Evolutionary conservation across 2,797 vertebrate genomes (phyloP).

Genomic region (Bradypus variegatus): DNA sequence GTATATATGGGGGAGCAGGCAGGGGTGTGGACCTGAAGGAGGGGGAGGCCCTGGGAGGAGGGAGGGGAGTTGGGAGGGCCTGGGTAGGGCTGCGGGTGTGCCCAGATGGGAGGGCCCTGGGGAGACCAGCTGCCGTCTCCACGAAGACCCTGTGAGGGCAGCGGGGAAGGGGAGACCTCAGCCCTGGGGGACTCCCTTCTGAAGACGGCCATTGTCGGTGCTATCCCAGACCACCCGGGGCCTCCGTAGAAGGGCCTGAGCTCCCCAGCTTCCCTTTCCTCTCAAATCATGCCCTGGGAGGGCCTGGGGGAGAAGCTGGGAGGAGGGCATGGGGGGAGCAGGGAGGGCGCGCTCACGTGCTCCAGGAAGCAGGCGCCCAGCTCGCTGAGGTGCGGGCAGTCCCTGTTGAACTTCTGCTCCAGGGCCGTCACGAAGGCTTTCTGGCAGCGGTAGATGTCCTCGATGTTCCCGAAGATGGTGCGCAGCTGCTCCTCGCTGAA

Average conservation of each 20-base stretch:
- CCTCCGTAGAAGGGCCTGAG: neutral
- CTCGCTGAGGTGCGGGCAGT: slow-evolving; percentile 92
- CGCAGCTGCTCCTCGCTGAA: slow-evolving; percentile 92
- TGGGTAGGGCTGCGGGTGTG: neutral
- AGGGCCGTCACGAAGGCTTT: slow-evolving; percentile 90
- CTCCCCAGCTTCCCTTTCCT: neutral
- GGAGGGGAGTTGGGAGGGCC: neutral
- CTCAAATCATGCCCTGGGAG: neutral
- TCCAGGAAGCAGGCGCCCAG: slow-evolving; percentile 95
- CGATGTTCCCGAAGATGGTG: slow-evolving; percentile 95
- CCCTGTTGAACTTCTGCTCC: slow-evolving; percentile 92
- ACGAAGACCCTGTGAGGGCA: too few species aligned
- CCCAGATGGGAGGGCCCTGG: neutral
- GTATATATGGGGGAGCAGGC: neutral
- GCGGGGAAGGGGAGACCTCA: too few species aligned
- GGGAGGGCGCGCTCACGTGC: slow-evolving; percentile 78
- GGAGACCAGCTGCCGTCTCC: too few species aligned
- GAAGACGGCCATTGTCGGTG: neutral
- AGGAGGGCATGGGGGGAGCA: too few species aligned
- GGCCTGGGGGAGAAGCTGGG: accelerated
- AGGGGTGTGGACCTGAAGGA: too few species aligned
- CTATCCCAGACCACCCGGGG: neutral
- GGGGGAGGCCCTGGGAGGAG: too few species aligned
- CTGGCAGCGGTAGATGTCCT: slow-evolving; percentile 95
- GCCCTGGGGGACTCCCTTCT: too few species aligned